Conservation (phyloP, 2,113 vertebrate genomes). For the Micronycteris hirsuta region DNA sequence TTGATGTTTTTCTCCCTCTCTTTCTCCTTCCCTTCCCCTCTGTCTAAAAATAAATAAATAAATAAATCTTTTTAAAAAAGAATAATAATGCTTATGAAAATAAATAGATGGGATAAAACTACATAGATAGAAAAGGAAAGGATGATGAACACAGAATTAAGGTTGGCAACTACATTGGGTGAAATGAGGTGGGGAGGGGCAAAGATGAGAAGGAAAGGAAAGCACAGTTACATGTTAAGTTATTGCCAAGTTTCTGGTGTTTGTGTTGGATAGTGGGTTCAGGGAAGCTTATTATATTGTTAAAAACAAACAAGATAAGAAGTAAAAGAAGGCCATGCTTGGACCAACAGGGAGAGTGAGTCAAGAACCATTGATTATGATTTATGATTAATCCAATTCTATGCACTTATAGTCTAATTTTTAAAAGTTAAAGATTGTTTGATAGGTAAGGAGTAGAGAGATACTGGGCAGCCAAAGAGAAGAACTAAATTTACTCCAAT, state of each 20-base stretch:
- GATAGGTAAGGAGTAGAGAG: background rate
- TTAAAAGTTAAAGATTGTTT: background rate
- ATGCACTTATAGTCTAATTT: background rate
- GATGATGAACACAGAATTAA: background rate
- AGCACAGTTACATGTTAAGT: background rate
- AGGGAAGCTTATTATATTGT: background rate
- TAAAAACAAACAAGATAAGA: background rate
- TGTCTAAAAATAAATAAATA: too few species aligned
- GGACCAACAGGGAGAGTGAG: background rate
- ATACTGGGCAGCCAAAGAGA: background rate
- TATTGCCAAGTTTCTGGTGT: background rate
- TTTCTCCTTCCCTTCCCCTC: too few species aligned
- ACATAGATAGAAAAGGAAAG: background rate
- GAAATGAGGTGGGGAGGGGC: accelerated
- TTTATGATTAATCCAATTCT: background rate
- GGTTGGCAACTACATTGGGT: background rate
- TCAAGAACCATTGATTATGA: background rate
- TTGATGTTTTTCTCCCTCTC: too few species aligned
- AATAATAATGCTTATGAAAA: background rate
- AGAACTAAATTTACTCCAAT: background rate
- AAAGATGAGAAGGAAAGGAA: background rate
- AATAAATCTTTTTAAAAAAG: too few species aligned
- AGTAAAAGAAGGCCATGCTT: background rate
- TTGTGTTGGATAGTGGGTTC: background rate
- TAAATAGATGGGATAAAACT: background rate